Evolutionary conservation across 2,113 vertebrate genomes (phyloP).

Genomic region (Corythoichthys haematopterus): DNA sequence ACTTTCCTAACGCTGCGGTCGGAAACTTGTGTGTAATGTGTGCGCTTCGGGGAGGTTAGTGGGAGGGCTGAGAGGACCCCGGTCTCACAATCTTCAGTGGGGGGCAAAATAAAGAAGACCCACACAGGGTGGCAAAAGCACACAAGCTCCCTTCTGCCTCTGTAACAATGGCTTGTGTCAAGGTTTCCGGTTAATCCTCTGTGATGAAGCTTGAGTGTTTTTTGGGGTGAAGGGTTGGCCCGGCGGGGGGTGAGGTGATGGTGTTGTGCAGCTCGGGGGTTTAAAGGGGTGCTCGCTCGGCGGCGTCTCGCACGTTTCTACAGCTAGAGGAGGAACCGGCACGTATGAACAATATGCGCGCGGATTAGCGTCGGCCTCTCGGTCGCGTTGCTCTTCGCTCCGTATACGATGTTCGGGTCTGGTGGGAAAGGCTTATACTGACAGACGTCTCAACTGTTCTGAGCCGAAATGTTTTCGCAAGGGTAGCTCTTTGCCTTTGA

Average conservation of each 20-base stretch:
- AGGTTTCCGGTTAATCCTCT: constrained; percentile 70
- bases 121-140: constrained; percentile 60
- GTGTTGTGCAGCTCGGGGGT: constrained; percentile 29
- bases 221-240: constrained; percentile 40
- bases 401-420: constrained; percentile 82
- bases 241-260: constrained; percentile 34
- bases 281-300: constrained; percentile 1
- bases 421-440: constrained; percentile 87
- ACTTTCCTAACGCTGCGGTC: constrained; percentile 16
- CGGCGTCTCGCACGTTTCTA: constrained; percentile 10
- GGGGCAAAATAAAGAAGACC: constrained; percentile 42
- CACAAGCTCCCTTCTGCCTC: constrained; percentile 58
- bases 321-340: constrained; percentile 56
- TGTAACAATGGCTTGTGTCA: constrained; percentile 65
- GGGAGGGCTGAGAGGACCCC: constrained; percentile 28
- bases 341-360: constrained; percentile 62
- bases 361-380: constrained; percentile 74
- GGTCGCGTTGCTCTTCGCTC: constrained; percentile 80
- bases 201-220: constrained; percentile 66
- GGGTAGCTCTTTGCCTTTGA: constrained; percentile 86
- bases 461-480: constrained; percentile 93
- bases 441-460: constrained; percentile 87
- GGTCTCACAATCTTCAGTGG: constrained; percentile 37
- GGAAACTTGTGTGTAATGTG: constrained; percentile 26
- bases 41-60: constrained; percentile 29